Base-by-base conservation (phyloP, 2,113 vertebrate genomes). In the Toxostoma redivivum region DNA sequence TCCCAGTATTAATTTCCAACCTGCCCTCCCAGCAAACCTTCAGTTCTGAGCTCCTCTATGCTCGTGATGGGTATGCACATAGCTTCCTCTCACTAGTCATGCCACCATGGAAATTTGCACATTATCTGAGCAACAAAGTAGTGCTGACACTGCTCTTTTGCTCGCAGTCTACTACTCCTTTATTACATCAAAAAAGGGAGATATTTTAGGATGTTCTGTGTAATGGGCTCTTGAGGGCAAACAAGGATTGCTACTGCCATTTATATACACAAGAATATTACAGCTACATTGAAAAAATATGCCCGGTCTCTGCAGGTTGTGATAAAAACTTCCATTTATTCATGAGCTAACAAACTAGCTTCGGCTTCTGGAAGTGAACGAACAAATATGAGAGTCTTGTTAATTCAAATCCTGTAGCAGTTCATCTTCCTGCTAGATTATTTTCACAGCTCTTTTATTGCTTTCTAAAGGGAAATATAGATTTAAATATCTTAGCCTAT, bases 391-490 rank as follows among this genome's bases (percentile, higher is more conserved):
- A 67, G 58, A 78, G 25, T 27, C 31, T 82, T 90, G 12, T 62
- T 88, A 30, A 28, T 81, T 80, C 79, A 88, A 90, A 64, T 88
- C 11, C 54, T 70, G 13, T 40, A 66, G 62, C 22, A 66, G 33
- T 48, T 79, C 5, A n/a, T 78, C 44, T 86, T 70, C 42, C 47
- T 81, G 56, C 23, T 88, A 42, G 54, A 30, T 17, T 88, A 5
- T 73, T 86, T 94, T 76, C 33, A 30, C 27, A 69, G 66, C 20
- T 23, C 38, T 87, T 77, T 77, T 70, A 51, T 80, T 85, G 1
- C 62, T 56, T 91, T 91, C 65, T 90, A 15, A 78, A 84, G 48
- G 33, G n/a, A 94, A 84, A 50, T 60, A 23, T 71, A 66, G 20
- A 70, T 83, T 83, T 96, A 82, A 93, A 72, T 81, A 50, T 40